These are phyloP conservation scores for Drosophila differens DNA, from an alignment of 2,888 invertebrate species.

Conservation along the genomic window DNA sequence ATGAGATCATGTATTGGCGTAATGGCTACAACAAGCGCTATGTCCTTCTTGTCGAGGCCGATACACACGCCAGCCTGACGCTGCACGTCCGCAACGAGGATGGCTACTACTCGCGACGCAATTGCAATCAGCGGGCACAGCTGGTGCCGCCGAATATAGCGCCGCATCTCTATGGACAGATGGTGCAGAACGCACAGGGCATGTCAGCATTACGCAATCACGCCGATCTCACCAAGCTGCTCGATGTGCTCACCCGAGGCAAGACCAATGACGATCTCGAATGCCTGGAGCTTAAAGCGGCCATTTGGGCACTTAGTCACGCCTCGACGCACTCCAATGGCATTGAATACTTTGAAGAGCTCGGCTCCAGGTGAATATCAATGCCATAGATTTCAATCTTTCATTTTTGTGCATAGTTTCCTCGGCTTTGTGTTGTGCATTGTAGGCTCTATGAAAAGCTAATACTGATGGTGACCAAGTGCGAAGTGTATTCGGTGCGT, in stretches of 20 bases:
- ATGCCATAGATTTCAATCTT: not conserved
- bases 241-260: slow-evolving; percentile 84
- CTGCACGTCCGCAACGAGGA: slow-evolving; percentile 92
- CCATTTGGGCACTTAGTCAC: slow-evolving; percentile 95
- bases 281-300: slow-evolving; percentile 92
- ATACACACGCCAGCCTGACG: slow-evolving; percentile 94
- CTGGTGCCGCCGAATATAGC: slow-evolving; percentile 86
- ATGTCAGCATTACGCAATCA: slow-evolving; percentile 82
- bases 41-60: slow-evolving; percentile 94
- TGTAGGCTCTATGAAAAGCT: slow-evolving; percentile 84
- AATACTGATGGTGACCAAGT: slow-evolving; percentile 91
- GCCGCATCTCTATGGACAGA: slow-evolving; percentile 94
- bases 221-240: slow-evolving; percentile 79
- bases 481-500: slow-evolving; percentile 94
- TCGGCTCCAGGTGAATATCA: slow-evolving; percentile 74
- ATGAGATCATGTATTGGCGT: slow-evolving; percentile 93
- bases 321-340: slow-evolving; percentile 92
- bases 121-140: slow-evolving; percentile 87
- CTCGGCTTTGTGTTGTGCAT: not conserved
- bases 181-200: slow-evolving; percentile 89
- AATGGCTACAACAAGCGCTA: slow-evolving; percentile 92
- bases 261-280: slow-evolving; percentile 89
- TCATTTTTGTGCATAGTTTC: not conserved
- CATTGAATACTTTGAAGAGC: slow-evolving; percentile 89
- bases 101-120: slow-evolving; percentile 90